Conservation (phyloP, 2,888 invertebrate genomes). For the Dendrolimus pini region DNA sequence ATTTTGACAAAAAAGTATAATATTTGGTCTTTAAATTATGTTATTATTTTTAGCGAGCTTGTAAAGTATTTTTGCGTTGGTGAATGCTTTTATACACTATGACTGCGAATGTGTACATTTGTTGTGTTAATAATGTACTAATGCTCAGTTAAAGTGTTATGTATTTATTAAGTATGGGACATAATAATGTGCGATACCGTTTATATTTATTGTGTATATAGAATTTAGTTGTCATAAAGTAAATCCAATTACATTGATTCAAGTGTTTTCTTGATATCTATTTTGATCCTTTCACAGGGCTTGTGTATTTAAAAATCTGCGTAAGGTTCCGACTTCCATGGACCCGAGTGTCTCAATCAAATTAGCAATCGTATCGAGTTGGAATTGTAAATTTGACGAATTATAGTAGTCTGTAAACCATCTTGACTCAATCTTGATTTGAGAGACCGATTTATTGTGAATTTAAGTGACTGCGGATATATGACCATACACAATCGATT, state of each 20-base stretch:
- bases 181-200: constrained; percentile 11
- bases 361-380: no score
- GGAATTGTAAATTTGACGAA: no score
- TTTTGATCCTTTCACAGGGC: no score
- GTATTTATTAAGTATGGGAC: constrained; percentile 16
- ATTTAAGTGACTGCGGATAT: no score
- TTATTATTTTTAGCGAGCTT: constrained; percentile 52
- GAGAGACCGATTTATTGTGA: no score
- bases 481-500: no score
- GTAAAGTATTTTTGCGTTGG: constrained; percentile 48
- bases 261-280: constrained; percentile 19
- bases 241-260: constrained; percentile 66
- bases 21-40: constrained; percentile 30
- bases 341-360: no score
- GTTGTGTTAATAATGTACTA: neutral
- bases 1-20: constrained; percentile 54
- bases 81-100: constrained; percentile 37
- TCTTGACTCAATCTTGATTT: no score
- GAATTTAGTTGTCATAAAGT: constrained; percentile 67
- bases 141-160: no score
- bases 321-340: no score
- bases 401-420: no score
- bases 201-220: constrained; percentile 60
- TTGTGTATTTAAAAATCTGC: no score
- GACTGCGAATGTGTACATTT: constrained; percentile 8